These are phyloP conservation scores for Lacanobia wlatinum DNA, from an alignment of 2,888 invertebrate genomes.

Conservation along the genomic window DNA sequence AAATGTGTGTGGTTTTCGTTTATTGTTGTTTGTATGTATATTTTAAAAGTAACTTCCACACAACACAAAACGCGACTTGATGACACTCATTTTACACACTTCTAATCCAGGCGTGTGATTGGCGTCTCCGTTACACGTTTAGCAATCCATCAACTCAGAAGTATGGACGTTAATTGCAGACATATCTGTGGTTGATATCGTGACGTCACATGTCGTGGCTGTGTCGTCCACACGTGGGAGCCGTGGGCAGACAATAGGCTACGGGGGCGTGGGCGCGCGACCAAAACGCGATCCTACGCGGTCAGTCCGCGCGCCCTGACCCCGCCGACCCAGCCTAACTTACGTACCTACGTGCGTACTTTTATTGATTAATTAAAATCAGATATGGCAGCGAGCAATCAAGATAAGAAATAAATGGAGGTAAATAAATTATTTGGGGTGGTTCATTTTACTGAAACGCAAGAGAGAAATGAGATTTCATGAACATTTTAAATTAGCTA, in stretches of 20 bases:
- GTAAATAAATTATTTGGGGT: slow-evolving; percentile 18
- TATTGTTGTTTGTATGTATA: slow-evolving; percentile 1
- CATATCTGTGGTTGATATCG: slow-evolving; percentile 73
- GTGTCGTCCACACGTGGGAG: slow-evolving; percentile 73
- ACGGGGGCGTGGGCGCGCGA: slow-evolving; percentile 77
- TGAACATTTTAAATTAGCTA: background rate
- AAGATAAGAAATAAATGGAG: slow-evolving; percentile 61
- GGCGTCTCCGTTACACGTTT: slow-evolving; percentile 42
- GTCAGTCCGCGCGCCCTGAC: slow-evolving; percentile 68
- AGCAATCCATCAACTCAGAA: slow-evolving; percentile 55
- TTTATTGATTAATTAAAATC: slow-evolving; percentile 78
- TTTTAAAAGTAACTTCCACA: slow-evolving; percentile 3
- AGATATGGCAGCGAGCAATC: slow-evolving; percentile 67
- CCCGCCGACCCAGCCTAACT: slow-evolving; percentile 63
- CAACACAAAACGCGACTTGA: background rate
- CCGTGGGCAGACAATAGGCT: slow-evolving; percentile 83
- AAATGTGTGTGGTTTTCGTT: slow-evolving; percentile 1
- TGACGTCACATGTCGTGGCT: slow-evolving; percentile 83
- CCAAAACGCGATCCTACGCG: slow-evolving; percentile 87
- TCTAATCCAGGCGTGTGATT: slow-evolving; percentile 10
- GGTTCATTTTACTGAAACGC: slow-evolving; percentile 15
- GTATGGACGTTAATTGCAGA: slow-evolving; percentile 75
- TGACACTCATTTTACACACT: background rate
- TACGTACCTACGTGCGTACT: slow-evolving; percentile 64
- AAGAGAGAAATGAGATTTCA: slow-evolving; percentile 14